These are phyloP conservation scores for Dicyrtoma fusca DNA, from an alignment of 2,888 invertebrate species.

Conservation along the genomic window DNA sequence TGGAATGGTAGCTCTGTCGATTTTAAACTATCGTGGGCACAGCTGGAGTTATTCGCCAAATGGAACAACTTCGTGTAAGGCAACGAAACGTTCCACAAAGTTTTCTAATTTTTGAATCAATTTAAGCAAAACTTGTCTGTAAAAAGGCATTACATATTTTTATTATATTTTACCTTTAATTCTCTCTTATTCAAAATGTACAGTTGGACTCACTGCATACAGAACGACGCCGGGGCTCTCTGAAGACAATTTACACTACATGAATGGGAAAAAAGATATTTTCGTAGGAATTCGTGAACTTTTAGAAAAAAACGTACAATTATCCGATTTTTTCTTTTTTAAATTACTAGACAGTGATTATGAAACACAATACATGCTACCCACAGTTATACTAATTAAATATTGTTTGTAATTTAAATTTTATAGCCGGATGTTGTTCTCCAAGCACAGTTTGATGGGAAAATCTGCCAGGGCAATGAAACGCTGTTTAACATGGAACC, in stretches of 20 bases:
- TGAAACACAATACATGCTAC: no score
- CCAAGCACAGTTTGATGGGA: constrained; percentile 28
- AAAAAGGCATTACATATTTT: no score
- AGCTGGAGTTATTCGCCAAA: constrained; percentile 15
- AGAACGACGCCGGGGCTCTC: background rate
- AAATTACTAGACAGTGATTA: no score
- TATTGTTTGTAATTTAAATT: no score
- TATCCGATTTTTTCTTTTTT: no score
- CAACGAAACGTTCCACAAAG: no score
- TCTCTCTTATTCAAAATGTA: no score
- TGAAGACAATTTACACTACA: background rate
- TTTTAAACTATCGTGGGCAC: constrained; percentile 17
- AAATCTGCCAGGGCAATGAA: constrained; percentile 27
- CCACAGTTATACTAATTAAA: background rate
- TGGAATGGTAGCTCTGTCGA: constrained; percentile 26
- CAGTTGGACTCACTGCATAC: constrained; percentile 1
- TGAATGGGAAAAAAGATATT: constrained; percentile 18
- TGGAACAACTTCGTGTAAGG: constrained; percentile 16
- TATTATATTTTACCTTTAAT: no score
- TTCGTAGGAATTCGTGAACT: constrained; percentile 17
- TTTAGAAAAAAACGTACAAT: background rate
- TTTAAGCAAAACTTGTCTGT: no score
- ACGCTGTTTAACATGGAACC: constrained; percentile 31
- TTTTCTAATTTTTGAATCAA: no score
- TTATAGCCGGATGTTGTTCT: constrained; percentile 33